Evolutionary conservation across 2,113 vertebrate species (phyloP).

Genomic region (Callopanchax toddi): DNA sequence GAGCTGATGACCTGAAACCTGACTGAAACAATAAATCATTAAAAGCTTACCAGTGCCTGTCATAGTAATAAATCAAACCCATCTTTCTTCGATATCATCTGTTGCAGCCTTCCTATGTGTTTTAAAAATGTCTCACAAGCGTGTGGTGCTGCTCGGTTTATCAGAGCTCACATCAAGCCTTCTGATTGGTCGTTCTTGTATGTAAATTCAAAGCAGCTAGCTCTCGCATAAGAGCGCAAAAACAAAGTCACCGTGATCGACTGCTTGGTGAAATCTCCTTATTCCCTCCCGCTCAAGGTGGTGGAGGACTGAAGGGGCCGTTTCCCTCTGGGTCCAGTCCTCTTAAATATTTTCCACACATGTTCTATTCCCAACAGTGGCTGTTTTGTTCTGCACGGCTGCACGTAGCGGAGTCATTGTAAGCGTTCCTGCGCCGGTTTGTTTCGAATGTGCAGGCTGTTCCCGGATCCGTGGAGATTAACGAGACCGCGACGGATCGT

Average conservation of each 20-base stretch:
- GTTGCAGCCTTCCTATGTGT: constrained; percentile 45
- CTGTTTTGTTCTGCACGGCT: constrained; percentile 55
- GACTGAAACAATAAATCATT: constrained; percentile 79
- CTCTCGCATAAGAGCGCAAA: constrained; percentile 18
- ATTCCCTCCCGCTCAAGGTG: constrained; percentile 35
- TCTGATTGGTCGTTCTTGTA: constrained; percentile 16
- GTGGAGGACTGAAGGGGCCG: constrained; percentile 25
- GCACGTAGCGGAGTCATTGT: constrained; percentile 52
- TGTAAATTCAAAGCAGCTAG: constrained; percentile 2
- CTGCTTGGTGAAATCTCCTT: constrained; percentile 23
- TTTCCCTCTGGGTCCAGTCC: constrained; percentile 55
- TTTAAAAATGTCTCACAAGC: constrained; percentile 62
- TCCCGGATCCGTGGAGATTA: constrained; percentile 58
- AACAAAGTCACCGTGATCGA: constrained; percentile 12
- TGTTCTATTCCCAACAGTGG: constrained; percentile 50
- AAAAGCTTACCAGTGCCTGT: constrained; percentile 72
- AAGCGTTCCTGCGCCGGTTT: constrained; percentile 17
- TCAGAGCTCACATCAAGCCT: constrained; percentile 48
- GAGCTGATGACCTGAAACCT: constrained; percentile 79
- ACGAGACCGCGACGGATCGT: constrained; percentile 62
- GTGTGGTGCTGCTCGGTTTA: constrained; percentile 65
- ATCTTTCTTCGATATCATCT: constrained; percentile 50
- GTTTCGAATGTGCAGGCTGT: constrained; percentile 24
- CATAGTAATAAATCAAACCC: constrained; percentile 76
- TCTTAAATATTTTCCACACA: constrained; percentile 63